These are phyloP conservation scores for Cydia amplana DNA, from an alignment of 1,140 invertebrate species.

Conservation along the genomic window DNA sequence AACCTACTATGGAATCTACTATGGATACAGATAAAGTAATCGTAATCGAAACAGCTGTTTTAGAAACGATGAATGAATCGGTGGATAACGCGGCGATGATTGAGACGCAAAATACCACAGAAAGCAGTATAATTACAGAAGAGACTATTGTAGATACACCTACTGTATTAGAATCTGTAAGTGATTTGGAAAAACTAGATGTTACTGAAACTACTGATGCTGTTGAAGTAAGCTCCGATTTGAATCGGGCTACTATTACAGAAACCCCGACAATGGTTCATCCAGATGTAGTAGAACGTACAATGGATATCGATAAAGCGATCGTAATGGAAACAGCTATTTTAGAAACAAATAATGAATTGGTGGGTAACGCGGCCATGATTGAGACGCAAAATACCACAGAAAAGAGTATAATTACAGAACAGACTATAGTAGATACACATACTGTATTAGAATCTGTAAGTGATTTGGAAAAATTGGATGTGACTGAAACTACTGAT, in stretches of 20 bases:
- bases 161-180: conserved; percentile 1
- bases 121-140: background rate
- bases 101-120: background rate
- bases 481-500: background rate
- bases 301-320: background rate
- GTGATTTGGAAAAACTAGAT: background rate
- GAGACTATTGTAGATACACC: background rate
- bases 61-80: background rate
- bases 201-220: background rate
- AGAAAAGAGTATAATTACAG: background rate
- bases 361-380: background rate
- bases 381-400: background rate
- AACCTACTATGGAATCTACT: too few relatives aligned
- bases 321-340: background rate
- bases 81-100: background rate
- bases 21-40: too few relatives aligned
- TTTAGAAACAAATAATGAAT: background rate
- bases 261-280: background rate
- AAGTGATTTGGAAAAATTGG: background rate
- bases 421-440: background rate
- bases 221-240: background rate
- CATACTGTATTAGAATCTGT: conserved; percentile 11
- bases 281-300: too few relatives aligned
- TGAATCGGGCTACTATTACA: background rate
- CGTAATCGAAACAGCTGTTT: background rate